Evolutionary conservation across 2,113 vertebrate genomes (phyloP).

Genomic region (Aptenodytes patagonicus): DNA sequence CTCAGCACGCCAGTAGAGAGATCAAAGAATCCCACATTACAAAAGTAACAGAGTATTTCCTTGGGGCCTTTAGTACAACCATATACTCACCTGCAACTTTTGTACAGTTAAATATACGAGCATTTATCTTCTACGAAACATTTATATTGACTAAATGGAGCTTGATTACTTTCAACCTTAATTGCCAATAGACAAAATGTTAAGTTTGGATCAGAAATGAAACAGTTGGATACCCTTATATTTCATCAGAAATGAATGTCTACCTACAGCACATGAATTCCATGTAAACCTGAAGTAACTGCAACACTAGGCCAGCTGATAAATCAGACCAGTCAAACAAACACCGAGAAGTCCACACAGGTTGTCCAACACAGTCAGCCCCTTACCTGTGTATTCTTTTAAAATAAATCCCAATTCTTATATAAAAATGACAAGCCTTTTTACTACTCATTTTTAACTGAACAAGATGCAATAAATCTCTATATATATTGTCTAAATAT

Average conservation of each 20-base stretch:
- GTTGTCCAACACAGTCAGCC: neutral
- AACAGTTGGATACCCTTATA: neutral
- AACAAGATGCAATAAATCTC: neutral
- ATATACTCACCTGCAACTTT: neutral
- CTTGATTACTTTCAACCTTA: neutral
- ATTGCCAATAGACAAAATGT: neutral
- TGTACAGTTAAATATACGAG: neutral
- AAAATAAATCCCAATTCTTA: neutral
- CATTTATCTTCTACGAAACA: neutral
- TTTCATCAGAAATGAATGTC: neutral
- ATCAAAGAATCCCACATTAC: neutral
- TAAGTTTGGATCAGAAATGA: neutral
- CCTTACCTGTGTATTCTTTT: neutral
- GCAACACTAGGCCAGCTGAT: neutral
- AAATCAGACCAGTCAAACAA: neutral
- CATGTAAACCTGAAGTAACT: neutral
- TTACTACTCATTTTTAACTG: neutral
- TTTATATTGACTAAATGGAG: neutral
- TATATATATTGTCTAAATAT: neutral
- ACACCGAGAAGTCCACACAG: neutral
- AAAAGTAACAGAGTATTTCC: neutral
- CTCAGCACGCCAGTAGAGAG: neutral
- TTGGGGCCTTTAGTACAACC: neutral
- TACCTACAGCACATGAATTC: neutral
- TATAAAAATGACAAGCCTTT: neutral